Evolutionary conservation across 1,140 invertebrate species (phyloP), one percentile per base, ranked within the genome.

Genomic region (Brachionus asplanchnoidis): DNA sequence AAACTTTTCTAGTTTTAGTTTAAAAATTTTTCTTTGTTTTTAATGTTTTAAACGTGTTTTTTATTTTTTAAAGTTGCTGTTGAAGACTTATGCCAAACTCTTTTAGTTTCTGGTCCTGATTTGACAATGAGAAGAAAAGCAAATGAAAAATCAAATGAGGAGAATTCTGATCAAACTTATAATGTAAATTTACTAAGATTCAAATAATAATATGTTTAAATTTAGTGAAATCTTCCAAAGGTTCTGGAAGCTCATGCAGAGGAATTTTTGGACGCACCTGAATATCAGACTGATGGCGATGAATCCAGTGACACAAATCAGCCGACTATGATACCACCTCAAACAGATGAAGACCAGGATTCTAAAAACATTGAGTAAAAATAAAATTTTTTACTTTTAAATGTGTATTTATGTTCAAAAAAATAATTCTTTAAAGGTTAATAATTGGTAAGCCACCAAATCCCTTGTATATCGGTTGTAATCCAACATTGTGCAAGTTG

Each of bases 11-110:
- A 73, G 68, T 73, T 73, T 73, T 73, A 42, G 68, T 42, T 73
- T 73, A 42, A 73, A 73, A 73, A 73, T 20, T 40, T 46, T 42
- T 44, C 8, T 26, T 3, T 36, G 3, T 36, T 36, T 36, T 36
- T 46, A 44, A 20, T 77, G 23, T 32, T 77, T 77, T 77, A 50
- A 23, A 28, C 12, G 26, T 77, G 73, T 50, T 50, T 77, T 5
- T 44, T 44, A 44, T 23, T 42, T 42, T 75, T 42, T 26, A 26
- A 50, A 82, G 79, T 65, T 68, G 79, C 79, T 40, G 65, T 82
- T 40, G 79, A 82, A 82, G 79, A 82, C 20, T 68, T 82, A 42
- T 82, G 65, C n/a, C 65, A 65, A 60, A 82, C 56, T 68, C 42
- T 82, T 42, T 60, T 68, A 60, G 79, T 68, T 28, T 36, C 53